These are phyloP conservation scores for Raillietiella orientalis DNA, from an alignment of 2,888 invertebrate species.

Conservation along the genomic window DNA sequence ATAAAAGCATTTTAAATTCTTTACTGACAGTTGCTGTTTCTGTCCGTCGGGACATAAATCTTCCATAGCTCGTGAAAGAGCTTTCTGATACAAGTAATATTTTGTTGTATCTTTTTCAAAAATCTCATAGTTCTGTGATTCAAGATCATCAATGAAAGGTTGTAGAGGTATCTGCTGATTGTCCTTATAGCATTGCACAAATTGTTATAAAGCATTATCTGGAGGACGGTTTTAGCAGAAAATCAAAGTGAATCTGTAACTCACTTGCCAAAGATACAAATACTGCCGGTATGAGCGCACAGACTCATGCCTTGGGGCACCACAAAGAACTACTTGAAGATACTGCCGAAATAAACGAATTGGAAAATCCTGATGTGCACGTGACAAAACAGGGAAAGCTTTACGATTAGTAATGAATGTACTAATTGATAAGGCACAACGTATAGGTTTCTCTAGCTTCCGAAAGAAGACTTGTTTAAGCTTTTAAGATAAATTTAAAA, in stretches of 20 bases:
- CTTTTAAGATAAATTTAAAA: no score
- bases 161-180: conserved; percentile 64
- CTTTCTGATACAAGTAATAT: conserved; percentile 56
- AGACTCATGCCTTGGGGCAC: conserved; percentile 21
- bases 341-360: conserved; percentile 24
- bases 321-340: conserved; percentile 33
- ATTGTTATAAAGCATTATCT: conserved; percentile 12
- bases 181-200: conserved; percentile 52
- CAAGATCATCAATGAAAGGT: conserved; percentile 79
- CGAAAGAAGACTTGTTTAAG: no score
- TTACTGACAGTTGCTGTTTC: neutral
- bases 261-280: conserved; percentile 26
- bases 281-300: conserved; percentile 27
- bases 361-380: conserved; percentile 31
- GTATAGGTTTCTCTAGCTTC: conserved; percentile 82
- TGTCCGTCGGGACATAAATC: conserved; percentile 13
- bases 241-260: conserved; percentile 2
- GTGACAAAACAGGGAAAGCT: conserved; percentile 47
- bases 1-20: neutral
- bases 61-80: conserved; percentile 37
- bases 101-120: conserved; percentile 95
- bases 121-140: conserved; percentile 80
- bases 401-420: conserved; percentile 62
- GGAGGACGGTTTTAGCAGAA: conserved; percentile 11
- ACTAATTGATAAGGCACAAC: conserved; percentile 42